These are phyloP conservation scores for Trisateles emortualis DNA, from an alignment of 2,888 invertebrate genomes.

Conservation along the genomic window DNA sequence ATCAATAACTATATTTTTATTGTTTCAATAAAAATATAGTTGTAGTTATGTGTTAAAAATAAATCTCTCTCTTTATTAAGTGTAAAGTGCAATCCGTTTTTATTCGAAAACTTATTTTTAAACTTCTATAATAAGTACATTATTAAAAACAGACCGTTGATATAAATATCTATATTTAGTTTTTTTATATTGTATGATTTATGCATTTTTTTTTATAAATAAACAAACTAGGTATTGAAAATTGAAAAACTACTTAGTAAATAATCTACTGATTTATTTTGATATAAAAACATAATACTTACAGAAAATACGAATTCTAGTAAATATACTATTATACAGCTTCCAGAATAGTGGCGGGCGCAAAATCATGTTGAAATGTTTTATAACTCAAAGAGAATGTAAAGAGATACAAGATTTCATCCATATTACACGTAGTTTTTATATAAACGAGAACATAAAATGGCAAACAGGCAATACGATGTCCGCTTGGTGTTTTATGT, in stretches of 20 bases:
- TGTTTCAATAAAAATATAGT: too few relatives aligned
- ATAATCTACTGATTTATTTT: slow-evolving; percentile 11
- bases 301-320: slow-evolving; percentile 10
- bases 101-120: too few relatives aligned
- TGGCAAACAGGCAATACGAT: slow-evolving; percentile 46
- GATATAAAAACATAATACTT: slow-evolving; percentile 17
- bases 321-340: slow-evolving; percentile 13
- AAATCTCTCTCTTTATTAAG: too few relatives aligned
- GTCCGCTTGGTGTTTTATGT: slow-evolving; percentile 47
- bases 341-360: slow-evolving; percentile 23
- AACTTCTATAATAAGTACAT: too few relatives aligned
- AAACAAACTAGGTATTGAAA: too few relatives aligned
- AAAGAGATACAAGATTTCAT: slow-evolving; percentile 32
- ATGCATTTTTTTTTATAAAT: too few relatives aligned
- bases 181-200: too few relatives aligned
- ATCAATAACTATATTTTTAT: too few relatives aligned
- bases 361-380: slow-evolving; percentile 15
- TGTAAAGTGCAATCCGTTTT: too few relatives aligned
- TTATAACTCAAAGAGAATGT: slow-evolving; percentile 31
- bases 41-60: too few relatives aligned
- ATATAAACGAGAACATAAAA: slow-evolving; percentile 47
- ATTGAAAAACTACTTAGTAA: background rate
- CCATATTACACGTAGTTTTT: slow-evolving; percentile 39
- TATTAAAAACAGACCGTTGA: too few relatives aligned
- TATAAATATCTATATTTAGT: too few relatives aligned